Percentiles rank a stretch among this genome's conserved stretches.
Conservation (phyloP, 2,113 vertebrate species). For the Dicentrarchus labrax region DNA sequence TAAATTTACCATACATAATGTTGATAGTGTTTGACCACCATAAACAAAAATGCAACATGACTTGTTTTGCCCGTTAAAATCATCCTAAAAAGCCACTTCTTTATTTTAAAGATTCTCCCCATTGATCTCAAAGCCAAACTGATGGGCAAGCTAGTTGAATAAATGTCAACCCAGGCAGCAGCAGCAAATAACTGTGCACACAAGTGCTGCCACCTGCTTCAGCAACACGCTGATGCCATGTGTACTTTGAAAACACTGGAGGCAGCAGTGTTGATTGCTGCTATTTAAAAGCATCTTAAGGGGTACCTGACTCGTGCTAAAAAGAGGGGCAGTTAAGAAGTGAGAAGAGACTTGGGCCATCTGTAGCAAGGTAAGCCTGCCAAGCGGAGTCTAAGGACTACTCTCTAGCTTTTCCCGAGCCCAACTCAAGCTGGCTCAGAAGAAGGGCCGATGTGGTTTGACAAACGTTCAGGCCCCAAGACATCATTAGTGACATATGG, state of each 20-base stretch:
- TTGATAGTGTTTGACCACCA: neutral
- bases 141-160: neutral
- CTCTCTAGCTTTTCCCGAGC: slow-evolving; percentile 20
- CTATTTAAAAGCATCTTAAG: slow-evolving; percentile 41
- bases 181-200: neutral
- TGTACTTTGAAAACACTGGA: slow-evolving; percentile 33
- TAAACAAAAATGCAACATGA: too few relatives aligned
- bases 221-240: slow-evolving; percentile 8
- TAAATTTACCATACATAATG: neutral
- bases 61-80: neutral
- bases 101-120: neutral
- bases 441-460: slow-evolving; percentile 36
- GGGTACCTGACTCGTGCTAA: slow-evolving; percentile 19
- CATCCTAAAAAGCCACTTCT: neutral
- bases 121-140: neutral
- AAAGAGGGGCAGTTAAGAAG: slow-evolving; percentile 21
- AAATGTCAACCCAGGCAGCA: neutral
- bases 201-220: slow-evolving; percentile 15
- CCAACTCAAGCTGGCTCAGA: slow-evolving; percentile 14
- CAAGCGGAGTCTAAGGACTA: slow-evolving; percentile 15
- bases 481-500: slow-evolving; percentile 60
- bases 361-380: slow-evolving; percentile 24
- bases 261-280: slow-evolving; percentile 29
- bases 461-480: slow-evolving; percentile 37
- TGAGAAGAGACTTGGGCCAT: slow-evolving; percentile 30